Evolutionary conservation across 2,888 invertebrate species (phyloP), one percentile per base, ranked within the genome.

Genomic region (Diaperis boleti): DNA sequence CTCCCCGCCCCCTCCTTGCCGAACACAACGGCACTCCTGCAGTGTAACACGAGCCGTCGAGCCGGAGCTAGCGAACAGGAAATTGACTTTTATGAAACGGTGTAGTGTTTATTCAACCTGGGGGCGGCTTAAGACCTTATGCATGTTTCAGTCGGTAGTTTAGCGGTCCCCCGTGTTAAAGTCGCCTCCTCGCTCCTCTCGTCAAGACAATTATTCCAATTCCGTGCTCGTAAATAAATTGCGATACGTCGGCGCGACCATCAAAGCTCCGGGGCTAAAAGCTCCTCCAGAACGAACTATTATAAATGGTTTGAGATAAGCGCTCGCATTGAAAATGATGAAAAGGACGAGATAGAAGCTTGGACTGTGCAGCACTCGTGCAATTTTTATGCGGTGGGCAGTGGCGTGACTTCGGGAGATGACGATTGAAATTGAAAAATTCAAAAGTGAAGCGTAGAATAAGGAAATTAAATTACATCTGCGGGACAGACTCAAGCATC

Each of bases 21-120:
- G 13, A 37, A 37, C 37, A 37, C 10, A 5, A 37, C n/a, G n/a
- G n/a, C n/a, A 20, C 3, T n/a, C 15, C 7, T 39, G 15, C n/a
- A 15, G 15, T 14, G 15, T 39, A 39, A 39, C 39, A 14, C 35
- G 35, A 2, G 15, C 14, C 39, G 35, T 35, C 10, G 35, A 35
- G 35, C 33, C 33, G 8, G 6, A 11, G 33, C 33, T 33, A n/a
- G 41, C 41, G 20, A 70, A 67, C 74, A 71, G 76, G 76, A 76
- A 76, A 76, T 76, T 75, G 76, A 75, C 75, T 76, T 76, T 75
- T 74, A 76, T 73, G 72, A 74, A 75, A 76, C 72, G 45, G 72
- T 75, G 73, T 72, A 74, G 72, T 75, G 74, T 75, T 76, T 76
- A 74, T 76, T 73, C 72, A 73, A 73, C 68, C 72, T 22, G 61